phyloP scores from a whole-genome alignment of 2,888 invertebrate genomes.

The Fragum sueziense region DNA sequence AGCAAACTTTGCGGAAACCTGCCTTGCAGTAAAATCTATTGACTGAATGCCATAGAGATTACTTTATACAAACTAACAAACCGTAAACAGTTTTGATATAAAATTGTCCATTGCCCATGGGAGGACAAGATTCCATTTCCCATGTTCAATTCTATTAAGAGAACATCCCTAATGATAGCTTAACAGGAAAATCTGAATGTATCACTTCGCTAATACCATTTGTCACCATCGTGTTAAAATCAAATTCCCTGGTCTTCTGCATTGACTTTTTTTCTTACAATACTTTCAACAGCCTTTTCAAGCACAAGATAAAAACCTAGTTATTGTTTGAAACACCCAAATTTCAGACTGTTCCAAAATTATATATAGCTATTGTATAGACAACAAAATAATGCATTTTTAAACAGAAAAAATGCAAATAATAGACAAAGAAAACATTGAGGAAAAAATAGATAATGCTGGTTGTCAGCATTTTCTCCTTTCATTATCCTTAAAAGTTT shows the following conservation, averaged over 20 bases:
- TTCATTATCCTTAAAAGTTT: too few relatives aligned
- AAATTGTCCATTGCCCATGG: not conserved
- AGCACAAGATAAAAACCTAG: too few relatives aligned
- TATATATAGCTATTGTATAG: too few relatives aligned
- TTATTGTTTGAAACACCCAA: too few relatives aligned
- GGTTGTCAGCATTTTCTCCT: too few relatives aligned
- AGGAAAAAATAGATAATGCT: too few relatives aligned
- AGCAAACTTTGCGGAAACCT: too few relatives aligned
- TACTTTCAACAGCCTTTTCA: not conserved
- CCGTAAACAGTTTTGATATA: constrained; percentile 3
- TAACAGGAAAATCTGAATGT: not conserved
- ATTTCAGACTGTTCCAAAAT: too few relatives aligned
- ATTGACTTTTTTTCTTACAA: not conserved
- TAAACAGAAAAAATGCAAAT: too few relatives aligned
- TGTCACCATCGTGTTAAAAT: not conserved
- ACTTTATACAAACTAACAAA: not conserved
- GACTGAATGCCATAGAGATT: not conserved
- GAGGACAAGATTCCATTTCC: not conserved
- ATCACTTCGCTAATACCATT: not conserved
- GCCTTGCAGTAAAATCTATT: not conserved
- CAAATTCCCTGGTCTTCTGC: too few relatives aligned
- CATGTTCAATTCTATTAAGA: not conserved
- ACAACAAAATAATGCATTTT: too few relatives aligned
- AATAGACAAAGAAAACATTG: too few relatives aligned
- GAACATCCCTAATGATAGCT: not conserved